A percentile compares a stretch with the other conserved stretches of the same genome.
Evolutionary conservation across 2,113 vertebrate species (phyloP).

Genomic region (Thinocorus orbignyianus): DNA sequence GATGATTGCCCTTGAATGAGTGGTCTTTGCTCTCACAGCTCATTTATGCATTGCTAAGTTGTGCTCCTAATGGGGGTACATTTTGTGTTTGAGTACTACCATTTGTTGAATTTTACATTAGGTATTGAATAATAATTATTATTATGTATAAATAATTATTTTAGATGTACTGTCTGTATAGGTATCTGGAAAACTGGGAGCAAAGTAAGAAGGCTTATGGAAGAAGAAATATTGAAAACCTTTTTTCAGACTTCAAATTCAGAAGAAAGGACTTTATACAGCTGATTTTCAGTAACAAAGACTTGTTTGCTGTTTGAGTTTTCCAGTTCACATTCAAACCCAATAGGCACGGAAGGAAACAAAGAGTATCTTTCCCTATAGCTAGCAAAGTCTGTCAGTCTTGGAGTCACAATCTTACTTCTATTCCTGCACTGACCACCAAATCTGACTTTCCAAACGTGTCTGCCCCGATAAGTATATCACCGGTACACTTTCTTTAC

Average conservation of each 20-base stretch:
- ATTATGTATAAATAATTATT: not conserved
- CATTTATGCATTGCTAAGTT: not conserved
- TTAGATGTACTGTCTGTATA: not conserved
- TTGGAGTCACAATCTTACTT: not conserved
- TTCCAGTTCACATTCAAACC: not conserved
- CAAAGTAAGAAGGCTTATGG: not conserved
- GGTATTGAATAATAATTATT: not conserved
- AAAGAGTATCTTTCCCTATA: not conserved
- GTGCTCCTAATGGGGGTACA: not conserved
- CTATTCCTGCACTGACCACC: not conserved
- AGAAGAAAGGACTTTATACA: not conserved
- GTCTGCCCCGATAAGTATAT: not conserved
- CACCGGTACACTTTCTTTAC: not conserved
- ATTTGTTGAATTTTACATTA: not conserved
- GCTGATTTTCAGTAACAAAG: not conserved
- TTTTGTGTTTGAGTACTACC: not conserved
- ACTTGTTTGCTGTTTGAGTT: not conserved
- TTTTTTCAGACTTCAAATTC: not conserved
- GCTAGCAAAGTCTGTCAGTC: not conserved
- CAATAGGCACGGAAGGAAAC: not conserved
- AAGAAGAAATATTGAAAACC: not conserved
- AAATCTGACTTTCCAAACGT: not conserved
- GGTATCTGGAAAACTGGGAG: not conserved
- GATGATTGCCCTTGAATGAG: not conserved
- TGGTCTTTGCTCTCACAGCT: not conserved